Conservation (phyloP, 2,797 vertebrate genomes). For the Helostoma temminkii region DNA sequence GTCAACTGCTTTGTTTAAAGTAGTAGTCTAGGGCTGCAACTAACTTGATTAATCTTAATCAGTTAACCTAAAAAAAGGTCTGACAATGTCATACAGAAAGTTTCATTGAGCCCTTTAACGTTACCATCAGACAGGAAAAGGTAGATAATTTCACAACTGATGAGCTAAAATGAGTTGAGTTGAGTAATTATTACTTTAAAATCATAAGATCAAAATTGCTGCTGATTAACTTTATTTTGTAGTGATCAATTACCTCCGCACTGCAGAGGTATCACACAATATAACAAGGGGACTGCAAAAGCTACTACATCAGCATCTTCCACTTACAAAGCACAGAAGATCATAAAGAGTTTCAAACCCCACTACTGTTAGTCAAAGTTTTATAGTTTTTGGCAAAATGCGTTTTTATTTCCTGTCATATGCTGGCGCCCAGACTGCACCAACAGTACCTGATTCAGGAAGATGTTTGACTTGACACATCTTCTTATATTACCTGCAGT, state of each 20-base stretch:
- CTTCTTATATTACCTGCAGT: conserved; percentile 3
- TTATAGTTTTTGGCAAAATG: neutral
- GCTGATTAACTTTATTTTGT: neutral
- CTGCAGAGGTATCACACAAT: neutral
- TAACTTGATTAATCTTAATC: no score
- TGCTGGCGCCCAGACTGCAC: neutral
- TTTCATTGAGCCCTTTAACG: no score
- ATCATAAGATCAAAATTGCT: neutral
- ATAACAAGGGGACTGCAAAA: neutral
- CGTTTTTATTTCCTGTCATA: neutral
- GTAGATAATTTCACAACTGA: no score
- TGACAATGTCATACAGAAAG: no score
- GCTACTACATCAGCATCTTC: neutral
- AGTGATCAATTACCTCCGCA: neutral
- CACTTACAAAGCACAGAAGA: neutral
- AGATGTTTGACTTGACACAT: conserved; percentile 13
- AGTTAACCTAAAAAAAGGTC: no score
- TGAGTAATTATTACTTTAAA: neutral
- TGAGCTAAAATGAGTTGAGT: neutral
- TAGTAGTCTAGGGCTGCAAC: no score
- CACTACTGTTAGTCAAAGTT: neutral
- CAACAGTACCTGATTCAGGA: neutral
- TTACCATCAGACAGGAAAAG: no score
- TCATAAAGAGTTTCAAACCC: neutral
- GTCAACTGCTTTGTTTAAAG: no score